phyloP scores from a whole-genome alignment of 92 coral and sea anemone species.

The Scolanthus callimorphus region DNA sequence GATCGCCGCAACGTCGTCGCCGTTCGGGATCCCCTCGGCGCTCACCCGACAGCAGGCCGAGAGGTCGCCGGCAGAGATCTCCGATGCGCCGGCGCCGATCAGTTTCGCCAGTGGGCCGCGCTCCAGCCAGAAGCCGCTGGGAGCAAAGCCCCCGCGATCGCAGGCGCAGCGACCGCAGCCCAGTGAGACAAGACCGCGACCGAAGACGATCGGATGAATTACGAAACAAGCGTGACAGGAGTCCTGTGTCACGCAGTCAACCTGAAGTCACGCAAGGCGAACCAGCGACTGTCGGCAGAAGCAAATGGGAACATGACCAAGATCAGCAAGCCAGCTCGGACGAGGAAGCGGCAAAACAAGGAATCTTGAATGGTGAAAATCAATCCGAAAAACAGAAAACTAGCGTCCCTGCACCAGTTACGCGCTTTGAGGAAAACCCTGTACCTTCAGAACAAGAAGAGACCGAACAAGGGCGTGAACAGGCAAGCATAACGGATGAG shows the following conservation, averaged over 20 bases:
- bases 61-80: constrained; percentile 10
- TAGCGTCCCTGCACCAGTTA: not conserved
- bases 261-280: not conserved
- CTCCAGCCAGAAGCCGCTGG: constrained; percentile 1
- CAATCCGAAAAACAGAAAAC: not conserved
- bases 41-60: constrained; percentile 1
- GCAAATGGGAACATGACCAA: constrained; percentile 23
- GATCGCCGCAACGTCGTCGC: constrained; percentile 39
- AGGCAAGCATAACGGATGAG: no score
- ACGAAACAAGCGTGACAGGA: not conserved
- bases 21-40: constrained; percentile 28
- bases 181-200: not conserved
- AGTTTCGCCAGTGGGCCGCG: no score
- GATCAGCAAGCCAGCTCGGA: constrained; percentile 23
- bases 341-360: constrained; percentile 5
- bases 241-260: not conserved
- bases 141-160: not conserved
- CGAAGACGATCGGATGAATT: not conserved
- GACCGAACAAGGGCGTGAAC: no score
- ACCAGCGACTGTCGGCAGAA: not conserved
- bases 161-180: not conserved
- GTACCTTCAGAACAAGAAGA: not conserved
- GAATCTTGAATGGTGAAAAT: not conserved
- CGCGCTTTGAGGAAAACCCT: not conserved
- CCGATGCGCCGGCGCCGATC: constrained; percentile 18